These are phyloP conservation scores for Sorex araneus DNA, from an alignment of 2,113 vertebrate species.

Conservation along the genomic window DNA sequence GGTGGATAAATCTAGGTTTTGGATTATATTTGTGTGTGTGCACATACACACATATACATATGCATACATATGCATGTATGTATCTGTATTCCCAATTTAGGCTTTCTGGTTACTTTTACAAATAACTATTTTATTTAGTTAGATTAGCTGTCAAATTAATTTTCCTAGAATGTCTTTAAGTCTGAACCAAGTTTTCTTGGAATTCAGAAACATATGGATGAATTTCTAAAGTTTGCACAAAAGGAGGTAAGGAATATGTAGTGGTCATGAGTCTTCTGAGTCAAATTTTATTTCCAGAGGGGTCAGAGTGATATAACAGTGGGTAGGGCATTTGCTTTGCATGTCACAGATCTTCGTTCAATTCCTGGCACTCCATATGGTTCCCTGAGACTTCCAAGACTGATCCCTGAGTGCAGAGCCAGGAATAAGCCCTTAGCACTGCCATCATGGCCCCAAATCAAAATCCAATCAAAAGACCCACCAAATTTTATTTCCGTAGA, in stretches of 20 bases:
- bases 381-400: no score
- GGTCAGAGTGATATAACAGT: no score
- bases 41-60: no score
- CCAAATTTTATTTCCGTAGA: slow-evolving; percentile 35
- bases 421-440: no score
- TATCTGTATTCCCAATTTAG: background rate
- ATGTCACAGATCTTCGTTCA: no score
- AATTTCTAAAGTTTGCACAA: background rate
- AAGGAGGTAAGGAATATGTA: background rate
- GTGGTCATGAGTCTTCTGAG: background rate
- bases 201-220: background rate
- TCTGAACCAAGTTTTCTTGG: background rate
- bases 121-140: background rate
- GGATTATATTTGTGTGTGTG: no score
- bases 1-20: slow-evolving; percentile 43
- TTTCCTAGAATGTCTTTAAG: slow-evolving; percentile 22
- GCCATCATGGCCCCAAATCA: no score
- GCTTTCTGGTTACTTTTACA: slow-evolving; percentile 8
- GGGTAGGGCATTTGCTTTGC: no score
- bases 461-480: no score
- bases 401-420: no score
- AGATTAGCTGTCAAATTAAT: background rate
- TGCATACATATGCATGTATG: background rate
- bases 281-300: no score
- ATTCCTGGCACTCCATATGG: no score